phyloP scores from a whole-genome alignment of 2,888 invertebrate species.

The Cremastinae sp. region DNA sequence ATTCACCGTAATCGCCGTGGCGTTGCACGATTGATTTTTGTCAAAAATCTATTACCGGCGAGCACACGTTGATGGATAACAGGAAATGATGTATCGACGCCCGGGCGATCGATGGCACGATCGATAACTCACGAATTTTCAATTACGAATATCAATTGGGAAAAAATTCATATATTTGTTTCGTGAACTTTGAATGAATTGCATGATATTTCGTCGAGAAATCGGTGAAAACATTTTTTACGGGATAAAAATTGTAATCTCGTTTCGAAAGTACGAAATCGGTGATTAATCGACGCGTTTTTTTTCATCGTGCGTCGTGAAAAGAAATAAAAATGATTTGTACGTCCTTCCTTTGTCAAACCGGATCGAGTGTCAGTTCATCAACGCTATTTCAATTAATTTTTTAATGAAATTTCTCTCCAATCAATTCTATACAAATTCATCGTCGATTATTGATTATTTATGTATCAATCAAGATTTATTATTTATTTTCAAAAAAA shows the following conservation, averaged over 20 bases:
- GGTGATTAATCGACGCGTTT: not conserved
- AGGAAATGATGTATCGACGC: conserved; percentile 40
- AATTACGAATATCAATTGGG: not conserved
- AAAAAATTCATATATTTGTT: not conserved
- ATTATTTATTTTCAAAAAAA: too few species aligned
- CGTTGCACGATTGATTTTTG: conserved; percentile 45
- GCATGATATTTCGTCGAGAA: too few species aligned
- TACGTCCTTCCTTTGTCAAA: not conserved
- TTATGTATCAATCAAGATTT: too few species aligned
- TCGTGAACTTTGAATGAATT: too few species aligned
- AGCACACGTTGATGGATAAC: conserved; percentile 37
- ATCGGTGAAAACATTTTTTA: not conserved
- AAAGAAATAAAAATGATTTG: conserved; percentile 2
- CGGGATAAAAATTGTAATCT: not conserved
- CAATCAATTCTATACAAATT: not conserved
- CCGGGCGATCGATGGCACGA: conserved; percentile 16
- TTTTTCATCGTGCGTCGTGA: too few species aligned
- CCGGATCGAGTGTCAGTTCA: too few species aligned
- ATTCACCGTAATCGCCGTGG: not conserved
- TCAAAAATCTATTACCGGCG: conserved; percentile 49
- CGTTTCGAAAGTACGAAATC: conserved; percentile 21
- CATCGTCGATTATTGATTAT: too few species aligned
- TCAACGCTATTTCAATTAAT: not conserved
- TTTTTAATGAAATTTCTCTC: not conserved
- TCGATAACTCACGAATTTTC: conserved; percentile 23